Percentiles rank a stretch among this genome's conserved stretches.
Conservation (phyloP, 2,113 vertebrate species). For the Puma concolor region DNA sequence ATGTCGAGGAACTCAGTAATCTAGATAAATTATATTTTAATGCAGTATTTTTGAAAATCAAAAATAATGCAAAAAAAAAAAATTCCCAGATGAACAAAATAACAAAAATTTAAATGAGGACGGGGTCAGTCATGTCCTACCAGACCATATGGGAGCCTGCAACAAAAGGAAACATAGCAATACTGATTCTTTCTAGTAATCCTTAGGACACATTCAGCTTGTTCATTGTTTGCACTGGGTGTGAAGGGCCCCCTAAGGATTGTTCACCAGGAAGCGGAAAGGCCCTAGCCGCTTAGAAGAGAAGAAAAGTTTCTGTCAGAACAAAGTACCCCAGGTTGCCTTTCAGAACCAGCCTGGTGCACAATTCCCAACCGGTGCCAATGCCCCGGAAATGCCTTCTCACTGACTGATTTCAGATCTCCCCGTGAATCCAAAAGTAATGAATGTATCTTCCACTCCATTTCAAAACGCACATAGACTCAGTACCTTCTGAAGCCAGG, state of each 20-base stretch:
- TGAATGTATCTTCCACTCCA: background rate
- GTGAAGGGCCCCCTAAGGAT: background rate
- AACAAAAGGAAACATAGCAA: background rate
- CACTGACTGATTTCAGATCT: background rate
- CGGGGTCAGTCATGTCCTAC: background rate
- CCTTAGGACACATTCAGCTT: background rate
- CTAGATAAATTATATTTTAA: background rate
- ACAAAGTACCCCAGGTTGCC: background rate
- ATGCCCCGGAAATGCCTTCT: background rate
- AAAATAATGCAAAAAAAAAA: conserved; percentile 13
- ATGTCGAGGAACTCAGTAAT: background rate
- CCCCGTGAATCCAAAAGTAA: background rate
- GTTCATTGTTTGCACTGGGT: background rate
- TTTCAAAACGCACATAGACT: background rate
- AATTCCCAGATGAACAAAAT: background rate
- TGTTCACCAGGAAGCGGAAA: background rate
- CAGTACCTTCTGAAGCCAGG: background rate
- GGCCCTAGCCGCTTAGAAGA: background rate
- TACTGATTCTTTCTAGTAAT: background rate
- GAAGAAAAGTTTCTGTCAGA: background rate
- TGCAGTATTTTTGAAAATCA: background rate
- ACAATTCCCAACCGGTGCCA: background rate
- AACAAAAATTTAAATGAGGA: background rate
- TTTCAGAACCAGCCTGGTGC: background rate
- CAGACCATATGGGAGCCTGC: background rate